Evolutionary conservation across 1,140 invertebrate species (phyloP), one percentile per base, ranked within the genome.

Genomic region (Solenopsis fugax): DNA sequence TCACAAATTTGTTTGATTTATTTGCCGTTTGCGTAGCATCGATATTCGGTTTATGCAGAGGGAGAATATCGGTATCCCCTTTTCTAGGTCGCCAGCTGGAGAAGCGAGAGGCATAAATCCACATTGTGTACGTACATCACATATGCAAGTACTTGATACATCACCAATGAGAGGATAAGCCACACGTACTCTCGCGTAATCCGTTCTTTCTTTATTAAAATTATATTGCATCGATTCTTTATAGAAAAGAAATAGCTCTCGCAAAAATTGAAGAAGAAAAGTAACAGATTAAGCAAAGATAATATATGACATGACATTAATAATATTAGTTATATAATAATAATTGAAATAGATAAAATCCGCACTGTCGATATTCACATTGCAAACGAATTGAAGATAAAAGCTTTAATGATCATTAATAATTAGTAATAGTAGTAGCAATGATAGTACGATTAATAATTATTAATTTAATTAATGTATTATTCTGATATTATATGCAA

Each of bases 161-260:
- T 73, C 54, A 50, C 12, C 45, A 60, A 84, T 84, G 24, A 50
- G 34, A 69, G 41, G 13, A 73, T 73, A 73, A 82, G 41, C 34
- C 41, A 24, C 3, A 41, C 24, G n/a, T 24, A n/a, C 29, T 78
- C 7, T 67, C 18, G 3, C 1, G 18, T 41, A 60, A 76, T 41
- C 60, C 34, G 48, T 58, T 12, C 45, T 21, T 58, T 64, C 71
- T 89, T 87, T 87, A 89, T 89, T 87, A 89, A 89, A 82, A 87
- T 89, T 89, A 50, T 50, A 4, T 41, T 67, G 37, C 37, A 45
- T 18, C 10, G 37, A 67, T 4, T 64, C 50, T 76, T 45, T 71
- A 34, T 67, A 24, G 29, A 9, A 72, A 69, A n/a, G 3, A 85
- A 69, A 24, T 80, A 21, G 21, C 4, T 45, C 34, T 65, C n/a